Percentiles rank a stretch among this genome's conserved stretches.
Conservation (phyloP, 1,140 invertebrate genomes). For the Charaxes varanes region DNA sequence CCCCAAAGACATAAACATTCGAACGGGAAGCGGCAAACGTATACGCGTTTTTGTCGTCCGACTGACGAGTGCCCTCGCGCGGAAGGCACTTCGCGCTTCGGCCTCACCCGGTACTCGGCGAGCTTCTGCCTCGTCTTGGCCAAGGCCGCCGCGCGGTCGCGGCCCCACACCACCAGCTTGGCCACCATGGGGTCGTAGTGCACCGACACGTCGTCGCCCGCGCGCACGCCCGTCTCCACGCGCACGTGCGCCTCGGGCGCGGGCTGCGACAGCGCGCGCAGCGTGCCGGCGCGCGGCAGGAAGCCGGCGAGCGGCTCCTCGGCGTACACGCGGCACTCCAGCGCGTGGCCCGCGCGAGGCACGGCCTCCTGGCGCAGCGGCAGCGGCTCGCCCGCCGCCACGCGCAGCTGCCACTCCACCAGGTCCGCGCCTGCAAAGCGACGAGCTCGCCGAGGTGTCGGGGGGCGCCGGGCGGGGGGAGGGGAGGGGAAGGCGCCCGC, state of each 20-base stretch:
- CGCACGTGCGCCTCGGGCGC: slow-evolving; percentile 76
- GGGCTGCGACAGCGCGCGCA: slow-evolving; percentile 84
- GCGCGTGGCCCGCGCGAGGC: slow-evolving; percentile 85
- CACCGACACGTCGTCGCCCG: slow-evolving; percentile 93
- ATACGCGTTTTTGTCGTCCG: too few relatives aligned
- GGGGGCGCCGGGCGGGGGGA: too few relatives aligned
- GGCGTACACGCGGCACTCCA: slow-evolving; percentile 97
- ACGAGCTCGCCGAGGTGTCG: too few relatives aligned
- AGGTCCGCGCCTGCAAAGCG: slow-evolving; percentile 91
- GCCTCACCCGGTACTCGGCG: slow-evolving; percentile 89
- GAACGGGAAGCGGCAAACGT: not conserved
- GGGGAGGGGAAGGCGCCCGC: too few relatives aligned
- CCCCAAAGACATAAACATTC: too few relatives aligned
- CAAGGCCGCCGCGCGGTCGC: slow-evolving; percentile 88
- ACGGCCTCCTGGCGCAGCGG: slow-evolving; percentile 89
- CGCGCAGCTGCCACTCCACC: slow-evolving; percentile 96
- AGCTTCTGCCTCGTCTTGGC: slow-evolving; percentile 85
- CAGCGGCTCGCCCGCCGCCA: slow-evolving; percentile 90
- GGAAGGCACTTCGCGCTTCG: too few relatives aligned
- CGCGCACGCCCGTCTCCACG: slow-evolving; percentile 84
- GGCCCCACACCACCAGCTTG: slow-evolving; percentile 96
- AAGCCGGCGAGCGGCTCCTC: slow-evolving; percentile 90
- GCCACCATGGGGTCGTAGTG: slow-evolving; percentile 99
- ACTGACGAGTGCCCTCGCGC: too few relatives aligned
- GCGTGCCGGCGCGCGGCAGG: slow-evolving; percentile 88